phyloP scores from a whole-genome alignment of 2,113 vertebrate species.

The Dermatemys mawii region DNA sequence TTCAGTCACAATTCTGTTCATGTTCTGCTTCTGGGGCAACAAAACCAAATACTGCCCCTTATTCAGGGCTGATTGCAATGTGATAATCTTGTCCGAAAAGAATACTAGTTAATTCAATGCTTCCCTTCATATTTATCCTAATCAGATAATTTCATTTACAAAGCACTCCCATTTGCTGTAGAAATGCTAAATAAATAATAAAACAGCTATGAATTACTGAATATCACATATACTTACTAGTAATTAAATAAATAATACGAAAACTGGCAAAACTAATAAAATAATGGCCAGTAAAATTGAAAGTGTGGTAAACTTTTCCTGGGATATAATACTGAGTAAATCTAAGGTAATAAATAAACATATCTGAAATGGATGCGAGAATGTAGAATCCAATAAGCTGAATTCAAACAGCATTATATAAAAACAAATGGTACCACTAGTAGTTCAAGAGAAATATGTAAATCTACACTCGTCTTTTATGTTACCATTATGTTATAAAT shows the following conservation, averaged over 20 bases:
- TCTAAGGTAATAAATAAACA: background rate
- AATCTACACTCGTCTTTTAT: background rate
- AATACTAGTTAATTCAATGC: background rate
- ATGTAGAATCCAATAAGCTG: background rate
- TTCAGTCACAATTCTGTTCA: background rate
- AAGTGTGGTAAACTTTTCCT: background rate
- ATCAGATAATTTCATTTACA: background rate
- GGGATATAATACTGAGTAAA: background rate
- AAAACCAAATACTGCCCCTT: background rate
- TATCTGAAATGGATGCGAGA: background rate
- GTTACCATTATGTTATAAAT: accelerated
- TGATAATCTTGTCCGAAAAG: background rate
- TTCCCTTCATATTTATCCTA: background rate
- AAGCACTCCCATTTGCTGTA: background rate
- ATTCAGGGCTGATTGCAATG: background rate
- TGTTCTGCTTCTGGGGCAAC: background rate
- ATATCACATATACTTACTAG: background rate
- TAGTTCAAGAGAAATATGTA: background rate
- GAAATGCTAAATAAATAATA: background rate
- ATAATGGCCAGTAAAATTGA: background rate
- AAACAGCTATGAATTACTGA: background rate
- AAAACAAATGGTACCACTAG: background rate
- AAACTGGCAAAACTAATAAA: background rate
- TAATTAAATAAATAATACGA: background rate
- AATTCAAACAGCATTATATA: background rate